Evolutionary conservation across 2,113 vertebrate genomes (phyloP).

Genomic region (Formicarius rufipectus): DNA sequence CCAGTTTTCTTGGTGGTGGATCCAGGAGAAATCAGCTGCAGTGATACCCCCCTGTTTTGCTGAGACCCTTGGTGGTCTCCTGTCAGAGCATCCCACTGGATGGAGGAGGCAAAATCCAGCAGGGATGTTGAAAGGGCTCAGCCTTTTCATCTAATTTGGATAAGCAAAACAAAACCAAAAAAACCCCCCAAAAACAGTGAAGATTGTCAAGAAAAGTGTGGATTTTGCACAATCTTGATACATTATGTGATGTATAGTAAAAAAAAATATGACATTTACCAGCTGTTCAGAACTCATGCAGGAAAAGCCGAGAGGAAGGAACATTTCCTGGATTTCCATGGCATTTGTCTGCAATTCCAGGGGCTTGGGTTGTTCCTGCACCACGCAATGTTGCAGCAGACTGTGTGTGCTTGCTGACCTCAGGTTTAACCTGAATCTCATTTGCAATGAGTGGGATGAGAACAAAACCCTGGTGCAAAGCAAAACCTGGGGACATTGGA

Average conservation of each 20-base stretch:
- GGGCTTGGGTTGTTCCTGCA: not conserved
- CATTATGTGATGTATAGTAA: not conserved
- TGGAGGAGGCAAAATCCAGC: rapidly evolving
- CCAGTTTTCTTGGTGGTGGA: not conserved
- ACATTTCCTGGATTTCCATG: not conserved
- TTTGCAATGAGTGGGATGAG: not conserved
- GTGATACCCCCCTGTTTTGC: not conserved
- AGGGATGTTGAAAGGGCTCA: not conserved
- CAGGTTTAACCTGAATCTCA: not conserved
- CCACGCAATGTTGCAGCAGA: not conserved
- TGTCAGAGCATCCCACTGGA: not conserved
- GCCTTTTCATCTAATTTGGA: not conserved
- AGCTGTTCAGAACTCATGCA: not conserved
- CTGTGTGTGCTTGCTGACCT: not conserved
- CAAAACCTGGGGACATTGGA: not conserved
- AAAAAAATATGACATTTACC: not conserved
- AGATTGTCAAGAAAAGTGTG: not conserved
- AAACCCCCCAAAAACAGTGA: not conserved
- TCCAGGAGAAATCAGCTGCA: not conserved
- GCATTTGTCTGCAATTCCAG: not conserved
- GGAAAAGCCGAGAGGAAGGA: not conserved
- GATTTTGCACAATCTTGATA: not conserved
- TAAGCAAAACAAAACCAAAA: not conserved
- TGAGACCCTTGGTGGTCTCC: not conserved
- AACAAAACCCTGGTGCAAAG: not conserved